Percentiles rank a stretch among this genome's conserved stretches.
These are phyloP conservation scores for Chloebia gouldiae DNA, from an alignment of 2,113 vertebrate genomes.

Conservation along the genomic window DNA sequence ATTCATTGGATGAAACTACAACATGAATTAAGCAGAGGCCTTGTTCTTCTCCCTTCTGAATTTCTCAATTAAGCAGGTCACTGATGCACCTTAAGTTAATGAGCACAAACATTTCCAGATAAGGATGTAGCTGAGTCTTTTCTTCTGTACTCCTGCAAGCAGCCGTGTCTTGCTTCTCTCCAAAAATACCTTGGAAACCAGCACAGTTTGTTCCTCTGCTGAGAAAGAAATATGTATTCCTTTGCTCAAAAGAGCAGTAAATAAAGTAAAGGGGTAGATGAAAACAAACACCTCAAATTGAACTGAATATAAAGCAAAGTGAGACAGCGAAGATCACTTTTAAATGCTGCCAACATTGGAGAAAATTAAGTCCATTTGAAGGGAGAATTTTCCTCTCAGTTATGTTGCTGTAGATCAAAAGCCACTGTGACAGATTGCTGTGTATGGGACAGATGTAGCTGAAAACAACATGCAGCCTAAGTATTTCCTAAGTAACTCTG, in stretches of 20 bases:
- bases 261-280: slow-evolving; percentile 1
- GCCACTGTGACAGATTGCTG: not conserved
- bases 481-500: not conserved
- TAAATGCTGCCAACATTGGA: not conserved
- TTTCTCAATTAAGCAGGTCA: slow-evolving; percentile 2
- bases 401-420: slow-evolving; percentile 23
- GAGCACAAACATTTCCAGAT: not conserved
- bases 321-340: not conserved
- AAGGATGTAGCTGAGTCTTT: not conserved
- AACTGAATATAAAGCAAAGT: slow-evolving; percentile 18
- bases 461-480: not conserved
- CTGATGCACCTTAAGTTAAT: not conserved
- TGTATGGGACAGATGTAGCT: not conserved
- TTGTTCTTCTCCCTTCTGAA: not conserved
- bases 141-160: not conserved
- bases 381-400: slow-evolving; percentile 12
- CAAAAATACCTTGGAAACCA: slow-evolving; percentile 20
- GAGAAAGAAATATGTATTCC: not conserved
- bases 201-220: not conserved
- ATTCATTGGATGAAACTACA: not conserved
- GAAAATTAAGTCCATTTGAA: slow-evolving; percentile 30
- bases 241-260: slow-evolving; percentile 41
- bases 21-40: not conserved
- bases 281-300: slow-evolving; percentile 39
- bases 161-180: not conserved